phyloP scores from a whole-genome alignment of 1,140 invertebrate species.

The Cherax quadricarinatus region DNA sequence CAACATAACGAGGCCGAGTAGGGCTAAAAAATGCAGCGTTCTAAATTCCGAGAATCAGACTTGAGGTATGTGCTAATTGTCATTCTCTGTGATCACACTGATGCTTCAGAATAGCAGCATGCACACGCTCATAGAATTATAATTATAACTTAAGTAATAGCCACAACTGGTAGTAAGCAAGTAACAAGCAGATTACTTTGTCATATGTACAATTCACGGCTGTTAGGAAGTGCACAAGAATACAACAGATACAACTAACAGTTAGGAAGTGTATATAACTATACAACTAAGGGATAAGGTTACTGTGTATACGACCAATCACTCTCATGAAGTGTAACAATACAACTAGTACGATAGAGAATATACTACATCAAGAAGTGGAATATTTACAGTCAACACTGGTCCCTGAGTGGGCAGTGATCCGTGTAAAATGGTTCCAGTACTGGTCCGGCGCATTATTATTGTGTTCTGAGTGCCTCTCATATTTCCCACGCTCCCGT shows the following conservation, averaged over 20 bases:
- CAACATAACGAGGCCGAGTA: neutral
- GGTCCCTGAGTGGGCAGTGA: neutral
- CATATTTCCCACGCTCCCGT: constrained; percentile 4
- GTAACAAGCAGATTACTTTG: neutral
- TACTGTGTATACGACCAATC: too few species aligned
- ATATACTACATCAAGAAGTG: too few species aligned
- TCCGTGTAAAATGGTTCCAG: neutral
- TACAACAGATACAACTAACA: too few species aligned
- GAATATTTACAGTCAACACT: too few species aligned
- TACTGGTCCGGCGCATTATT: neutral
- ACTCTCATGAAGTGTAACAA: too few species aligned
- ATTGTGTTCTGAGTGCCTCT: neutral
- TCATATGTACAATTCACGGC: too few species aligned
- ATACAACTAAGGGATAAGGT: too few species aligned
- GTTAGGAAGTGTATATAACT: too few species aligned
- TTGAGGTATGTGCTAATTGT: neutral
- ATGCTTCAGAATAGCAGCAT: neutral
- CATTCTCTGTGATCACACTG: neutral
- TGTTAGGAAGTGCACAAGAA: too few species aligned
- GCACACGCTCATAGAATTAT: neutral
- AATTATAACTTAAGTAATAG: neutral
- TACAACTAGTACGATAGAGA: too few species aligned
- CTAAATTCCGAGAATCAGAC: neutral
- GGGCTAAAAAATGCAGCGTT: neutral
- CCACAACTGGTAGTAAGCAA: neutral